Base-by-base conservation (phyloP, 1,140 invertebrate species). In the Calliopsis andreniformis region DNA sequence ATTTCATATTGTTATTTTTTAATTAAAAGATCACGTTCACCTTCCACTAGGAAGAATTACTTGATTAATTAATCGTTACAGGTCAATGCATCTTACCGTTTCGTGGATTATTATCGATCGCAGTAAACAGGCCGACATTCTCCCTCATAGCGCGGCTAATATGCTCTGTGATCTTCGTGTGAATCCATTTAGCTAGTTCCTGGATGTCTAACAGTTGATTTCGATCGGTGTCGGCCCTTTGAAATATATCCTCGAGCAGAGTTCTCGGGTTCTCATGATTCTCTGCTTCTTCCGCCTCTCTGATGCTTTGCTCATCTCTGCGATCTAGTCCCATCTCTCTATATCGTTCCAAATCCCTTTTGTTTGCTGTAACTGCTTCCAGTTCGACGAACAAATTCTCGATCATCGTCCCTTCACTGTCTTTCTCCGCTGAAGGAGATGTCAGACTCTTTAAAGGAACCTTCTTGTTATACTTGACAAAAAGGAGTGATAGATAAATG, bases 171-270 rank as follows among this genome's bases (percentile, higher is more conserved):
- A 97, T 96, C 90, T 96, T 96, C 0, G 91, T 87, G 59, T 95
- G 92, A 42, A 97, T 97, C 94, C 96, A 97, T 59, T 92, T 91
- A 1, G 95, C 93, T 63, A 97, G 77, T 89, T 97, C 96, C 25
- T 93, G 93, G 1, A 94, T 92, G 72, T 94, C 94, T 49, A 97
- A 78, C 43, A 93, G 89, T 0, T 90, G 89, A 88, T 97, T 94
- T 25, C 91, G 89, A 88, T 96, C 93, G 2, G 86, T 88, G 89
- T 97, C 96, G 20, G 95, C 96, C 76, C 95, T 96, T 4, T 82
- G 84, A 81, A 94, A 94, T 23, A 94, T 92, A 42, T 92, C 90
- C 43, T 93, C 91, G 8, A 94, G 82, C 28, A 94, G 85, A n/a
- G 84, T 87, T 30, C 82, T 88, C 18, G 92, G 90, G 72, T 92